These are phyloP conservation scores for Acleris cristana DNA, from an alignment of 2,888 invertebrate species.

Conservation along the genomic window DNA sequence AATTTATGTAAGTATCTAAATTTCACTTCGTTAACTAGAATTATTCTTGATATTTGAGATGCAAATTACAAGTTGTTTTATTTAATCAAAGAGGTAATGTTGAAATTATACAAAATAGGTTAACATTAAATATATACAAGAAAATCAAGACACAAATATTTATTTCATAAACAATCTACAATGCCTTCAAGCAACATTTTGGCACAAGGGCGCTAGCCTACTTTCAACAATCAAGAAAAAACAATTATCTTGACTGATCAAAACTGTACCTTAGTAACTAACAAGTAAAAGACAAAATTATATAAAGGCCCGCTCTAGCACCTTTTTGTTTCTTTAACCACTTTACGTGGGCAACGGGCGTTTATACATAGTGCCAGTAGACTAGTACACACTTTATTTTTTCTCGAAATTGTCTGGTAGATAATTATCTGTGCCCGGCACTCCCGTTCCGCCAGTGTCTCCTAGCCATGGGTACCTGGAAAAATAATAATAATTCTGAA, in stretches of 20 bases:
- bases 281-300: slow-evolving; percentile 14
- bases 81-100: slow-evolving; percentile 10
- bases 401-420: slow-evolving; percentile 87
- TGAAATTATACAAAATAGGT: slow-evolving; percentile 7
- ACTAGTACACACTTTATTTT: slow-evolving; percentile 54
- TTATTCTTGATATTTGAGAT: slow-evolving; percentile 20
- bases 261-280: slow-evolving; percentile 13
- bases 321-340: not conserved
- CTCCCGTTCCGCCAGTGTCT: slow-evolving; percentile 92
- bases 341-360: not conserved
- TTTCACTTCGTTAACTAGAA: slow-evolving; percentile 9
- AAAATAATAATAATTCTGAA: slow-evolving; percentile 20
- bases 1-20: slow-evolving; percentile 27
- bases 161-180: slow-evolving; percentile 1
- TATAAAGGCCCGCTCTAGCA: slow-evolving; percentile 23
- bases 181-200: slow-evolving; percentile 6
- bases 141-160: slow-evolving; percentile 2
- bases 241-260: slow-evolving; percentile 1
- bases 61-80: slow-evolving; percentile 22
- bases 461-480: slow-evolving; percentile 93
- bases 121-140: not conserved
- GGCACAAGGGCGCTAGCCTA: slow-evolving; percentile 1
- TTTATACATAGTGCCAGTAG: slow-evolving; percentile 18
- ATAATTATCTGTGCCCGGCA: slow-evolving; percentile 91
- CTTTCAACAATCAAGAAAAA: not conserved